A percentile compares a stretch with the other conserved stretches of the same genome.
These are phyloP conservation scores for Erynnis tages DNA, from an alignment of 2,888 invertebrate genomes.

Conservation along the genomic window DNA sequence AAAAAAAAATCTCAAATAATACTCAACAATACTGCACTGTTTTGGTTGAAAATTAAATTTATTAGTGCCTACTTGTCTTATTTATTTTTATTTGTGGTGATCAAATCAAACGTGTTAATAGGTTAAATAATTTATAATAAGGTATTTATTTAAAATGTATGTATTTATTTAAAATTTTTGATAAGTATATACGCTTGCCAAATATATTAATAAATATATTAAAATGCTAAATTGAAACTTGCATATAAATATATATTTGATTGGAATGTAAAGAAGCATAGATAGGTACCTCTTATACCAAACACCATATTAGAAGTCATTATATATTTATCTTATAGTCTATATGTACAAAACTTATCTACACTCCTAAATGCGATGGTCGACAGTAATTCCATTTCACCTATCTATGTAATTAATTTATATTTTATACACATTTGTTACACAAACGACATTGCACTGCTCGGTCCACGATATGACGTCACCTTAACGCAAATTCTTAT, in stretches of 20 bases:
- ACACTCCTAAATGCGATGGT: constrained; percentile 70
- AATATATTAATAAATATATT: constrained; percentile 35
- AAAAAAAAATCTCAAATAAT: too few species aligned
- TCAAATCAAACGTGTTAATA: too few species aligned
- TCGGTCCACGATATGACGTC: constrained; percentile 70
- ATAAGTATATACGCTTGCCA: constrained; percentile 48
- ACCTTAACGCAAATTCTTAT: constrained; percentile 43
- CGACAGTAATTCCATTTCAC: constrained; percentile 73
- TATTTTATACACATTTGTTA: constrained; percentile 71
- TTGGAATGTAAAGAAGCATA: constrained; percentile 73
- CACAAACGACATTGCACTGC: constrained; percentile 75
- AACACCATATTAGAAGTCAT: constrained; percentile 71
- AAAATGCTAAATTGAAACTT: constrained; percentile 74
- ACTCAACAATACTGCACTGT: too few species aligned
- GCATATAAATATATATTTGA: constrained; percentile 75
- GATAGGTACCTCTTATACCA: constrained; percentile 79
- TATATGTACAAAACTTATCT: constrained; percentile 75
- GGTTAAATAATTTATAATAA: too few species aligned
- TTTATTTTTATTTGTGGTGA: too few species aligned
- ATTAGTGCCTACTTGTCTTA: too few species aligned
- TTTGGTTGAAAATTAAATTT: too few species aligned
- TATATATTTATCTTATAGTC: constrained; percentile 51
- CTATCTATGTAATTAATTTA: constrained; percentile 66
- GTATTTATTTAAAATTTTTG: not conserved
- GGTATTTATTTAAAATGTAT: too few species aligned